Base-by-base conservation (phyloP, 2,888 invertebrate genomes). In the Idaea aversata region DNA sequence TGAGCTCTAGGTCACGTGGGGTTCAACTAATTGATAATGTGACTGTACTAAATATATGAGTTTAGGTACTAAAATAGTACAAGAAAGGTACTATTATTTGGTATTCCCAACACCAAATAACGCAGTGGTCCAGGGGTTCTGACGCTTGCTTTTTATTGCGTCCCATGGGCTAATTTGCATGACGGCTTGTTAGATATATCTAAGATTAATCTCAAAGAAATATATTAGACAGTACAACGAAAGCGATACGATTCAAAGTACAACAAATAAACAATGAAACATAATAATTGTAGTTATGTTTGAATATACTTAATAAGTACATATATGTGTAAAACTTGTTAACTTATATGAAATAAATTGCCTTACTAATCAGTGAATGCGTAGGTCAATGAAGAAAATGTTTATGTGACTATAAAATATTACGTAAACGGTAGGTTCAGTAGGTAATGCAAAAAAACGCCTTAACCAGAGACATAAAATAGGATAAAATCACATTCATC, bases 371-470 rank as follows among this genome's bases (percentile, higher is more conserved):
- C 7, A 47, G 7, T 47, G 47, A 47, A 47, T 47, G 4, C 13
- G 47, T 47, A 13, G 47, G 13, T 47, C 47, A 47, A 47, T 13
- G 47, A 47, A 47, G 47, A 47, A 13, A 13, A 10, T 47, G 47
- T 47, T 47, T 25, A 47, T 13, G 47, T 7, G 13, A 47, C 4
- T 47, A 10, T 47, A 64, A 64, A 15, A 59, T 63, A 35, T 61
- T 25, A 60, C 5, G 16, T 64, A 47, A 25, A 47, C 38, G 38
- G 47, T 35, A 57, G 38, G 47, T 76, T 75, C 80, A 79, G 81
- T 25, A 25, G 83, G 79, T 83, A 80, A 76, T 74, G 77, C 74
- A 77, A 74, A 76, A 81, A 76, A 80, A 80, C 47, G 47, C 47
- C 47, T 47, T 47, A 47, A 47, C 47, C 47, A 47, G 38, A 38